A percentile compares a stretch with the other conserved stretches of the same genome.
Evolutionary conservation across 2,888 invertebrate species (phyloP).

Genomic region (Cybosia mesomella): DNA sequence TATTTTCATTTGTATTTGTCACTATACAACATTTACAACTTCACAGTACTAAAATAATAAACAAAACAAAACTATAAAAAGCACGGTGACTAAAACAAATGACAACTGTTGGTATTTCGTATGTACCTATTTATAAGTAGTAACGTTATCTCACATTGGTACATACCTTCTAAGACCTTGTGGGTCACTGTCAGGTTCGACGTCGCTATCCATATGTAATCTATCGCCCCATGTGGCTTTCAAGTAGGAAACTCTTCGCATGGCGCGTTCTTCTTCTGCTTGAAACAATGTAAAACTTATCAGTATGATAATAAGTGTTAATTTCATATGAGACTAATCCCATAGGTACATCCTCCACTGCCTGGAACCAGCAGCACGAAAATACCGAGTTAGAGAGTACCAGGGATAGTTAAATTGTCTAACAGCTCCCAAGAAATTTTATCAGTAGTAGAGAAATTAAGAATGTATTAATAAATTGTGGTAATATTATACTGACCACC

Average conservation of each 20-base stretch:
- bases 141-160: constrained; percentile 15
- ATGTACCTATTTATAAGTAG: constrained; percentile 27
- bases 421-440: too few relatives aligned
- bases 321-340: background rate
- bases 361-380: background rate
- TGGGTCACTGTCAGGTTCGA: constrained; percentile 87
- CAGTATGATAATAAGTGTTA: background rate
- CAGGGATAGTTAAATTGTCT: background rate
- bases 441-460: background rate
- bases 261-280: constrained; percentile 94
- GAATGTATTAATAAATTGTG: background rate
- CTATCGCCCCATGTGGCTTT: constrained; percentile 96
- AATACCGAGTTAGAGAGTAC: background rate
- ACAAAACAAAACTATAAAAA: constrained; percentile 31
- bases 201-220: constrained; percentile 91
- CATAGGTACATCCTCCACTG: background rate
- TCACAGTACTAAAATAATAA: constrained; percentile 18
- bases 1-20: constrained; percentile 45
- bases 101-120: constrained; percentile 18
- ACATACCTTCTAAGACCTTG: constrained; percentile 89
- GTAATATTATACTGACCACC: constrained; percentile 73
- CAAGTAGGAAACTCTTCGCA: constrained; percentile 96
- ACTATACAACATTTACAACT: constrained; percentile 26
- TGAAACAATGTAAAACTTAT: constrained; percentile 42
- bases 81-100: constrained; percentile 47